A percentile compares a stretch with the other conserved stretches of the same genome.
Evolutionary conservation across 2,113 vertebrate species (phyloP).

Genomic region (rat (Rattus norvegicus)): GRCr8 NC_086032.1:81365501-81366000

Average conservation of each 20-base stretch:
- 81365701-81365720: constrained; percentile 82
- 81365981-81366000: accelerated
- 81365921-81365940: accelerated
- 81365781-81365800: constrained; percentile 87
- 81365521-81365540: constrained; percentile 90
- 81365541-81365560: constrained; percentile 90
- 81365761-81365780: constrained; percentile 86
- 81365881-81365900: accelerated
- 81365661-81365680: constrained; percentile 79
- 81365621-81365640: constrained; percentile 88
- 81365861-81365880: background rate
- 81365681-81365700: constrained; percentile 80
- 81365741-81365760: constrained; percentile 91
- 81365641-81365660: constrained; percentile 97
- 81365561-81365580: constrained; percentile 94
- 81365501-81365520: constrained; percentile 88
- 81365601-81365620: constrained; percentile 91
- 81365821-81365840: background rate
- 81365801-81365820: accelerated
- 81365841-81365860: accelerated
- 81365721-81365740: constrained; percentile 89
- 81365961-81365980: background rate
- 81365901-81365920: accelerated
- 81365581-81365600: constrained; percentile 95
- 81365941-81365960: background rate